Percentiles rank a stretch among this genome's conserved stretches.
Conservation (phyloP, 2,113 vertebrate species). For the Spea bombifrons region DNA sequence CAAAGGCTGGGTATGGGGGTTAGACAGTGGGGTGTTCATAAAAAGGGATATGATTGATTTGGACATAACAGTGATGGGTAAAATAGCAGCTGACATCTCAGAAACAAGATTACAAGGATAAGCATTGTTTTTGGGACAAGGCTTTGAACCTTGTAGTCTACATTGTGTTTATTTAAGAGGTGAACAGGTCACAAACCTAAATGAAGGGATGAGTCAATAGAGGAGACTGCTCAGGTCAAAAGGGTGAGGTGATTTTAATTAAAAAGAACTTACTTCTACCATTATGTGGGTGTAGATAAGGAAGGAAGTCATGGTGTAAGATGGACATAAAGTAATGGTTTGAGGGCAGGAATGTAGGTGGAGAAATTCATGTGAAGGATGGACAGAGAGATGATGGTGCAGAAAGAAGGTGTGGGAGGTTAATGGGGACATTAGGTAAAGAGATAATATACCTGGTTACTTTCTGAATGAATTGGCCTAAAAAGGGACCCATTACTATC, state of each 20-base stretch:
- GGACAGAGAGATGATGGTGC: no score
- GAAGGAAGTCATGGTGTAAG: background rate
- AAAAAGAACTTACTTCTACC: constrained; percentile 18
- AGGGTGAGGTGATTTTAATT: constrained; percentile 20
- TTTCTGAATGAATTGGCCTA: no score
- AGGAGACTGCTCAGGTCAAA: constrained; percentile 20
- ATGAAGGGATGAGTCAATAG: constrained; percentile 7
- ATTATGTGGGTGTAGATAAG: background rate
- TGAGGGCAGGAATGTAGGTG: no score
- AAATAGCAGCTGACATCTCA: background rate
- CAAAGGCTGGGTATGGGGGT: constrained; percentile 3
- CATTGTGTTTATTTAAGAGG: constrained; percentile 19
- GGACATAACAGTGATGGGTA: background rate
- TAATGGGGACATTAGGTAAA: no score
- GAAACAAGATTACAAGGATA: background rate
- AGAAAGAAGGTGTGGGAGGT: no score
- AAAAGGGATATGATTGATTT: constrained; percentile 1
- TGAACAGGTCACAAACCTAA: constrained; percentile 13
- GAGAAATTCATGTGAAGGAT: no score
- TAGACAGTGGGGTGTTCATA: background rate
- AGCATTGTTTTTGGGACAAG: constrained; percentile 1
- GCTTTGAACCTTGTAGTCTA: background rate
- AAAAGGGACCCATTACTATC: no score
- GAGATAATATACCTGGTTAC: no score
- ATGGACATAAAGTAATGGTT: background rate